Percentiles rank a stretch among this genome's conserved stretches.
Conservation (phyloP, 2,888 invertebrate species). For the Ochropacha duplaris region DNA sequence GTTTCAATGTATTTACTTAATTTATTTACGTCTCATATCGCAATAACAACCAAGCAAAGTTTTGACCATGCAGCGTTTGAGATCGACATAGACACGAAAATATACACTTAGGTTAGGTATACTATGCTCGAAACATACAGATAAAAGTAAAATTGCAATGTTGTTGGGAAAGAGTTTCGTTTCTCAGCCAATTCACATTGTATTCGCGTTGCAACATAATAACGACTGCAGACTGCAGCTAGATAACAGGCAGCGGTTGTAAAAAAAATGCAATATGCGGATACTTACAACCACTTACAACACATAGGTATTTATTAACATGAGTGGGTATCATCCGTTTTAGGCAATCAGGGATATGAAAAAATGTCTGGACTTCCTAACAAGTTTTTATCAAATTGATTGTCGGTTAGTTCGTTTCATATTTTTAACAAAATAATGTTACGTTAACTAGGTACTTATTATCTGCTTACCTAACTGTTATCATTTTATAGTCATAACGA, state of each 20-base stretch:
- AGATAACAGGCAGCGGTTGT: background rate
- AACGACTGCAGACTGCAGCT: background rate
- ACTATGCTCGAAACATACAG: background rate
- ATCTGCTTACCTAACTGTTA: background rate
- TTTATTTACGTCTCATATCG: no score
- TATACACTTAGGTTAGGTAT: background rate
- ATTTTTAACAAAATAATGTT: no score
- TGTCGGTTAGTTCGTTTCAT: background rate
- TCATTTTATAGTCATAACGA: background rate
- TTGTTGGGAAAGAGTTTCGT: constrained; percentile 54
- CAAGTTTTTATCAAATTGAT: background rate
- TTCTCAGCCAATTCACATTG: constrained; percentile 33
- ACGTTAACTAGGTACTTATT: no score
- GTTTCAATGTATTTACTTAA: no score
- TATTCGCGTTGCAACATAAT: background rate
- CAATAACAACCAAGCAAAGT: no score
- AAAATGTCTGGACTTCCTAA: no score
- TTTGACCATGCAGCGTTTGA: background rate
- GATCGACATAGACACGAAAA: background rate
- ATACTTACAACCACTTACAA: no score
- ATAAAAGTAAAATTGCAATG: constrained; percentile 39
- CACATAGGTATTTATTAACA: background rate
- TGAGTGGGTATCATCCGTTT: background rate
- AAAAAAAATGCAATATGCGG: background rate
- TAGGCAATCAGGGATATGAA: background rate